These are phyloP conservation scores for Virgularia gustaviana DNA, from an alignment of 92 coral and sea anemone species.

Conservation along the genomic window DNA sequence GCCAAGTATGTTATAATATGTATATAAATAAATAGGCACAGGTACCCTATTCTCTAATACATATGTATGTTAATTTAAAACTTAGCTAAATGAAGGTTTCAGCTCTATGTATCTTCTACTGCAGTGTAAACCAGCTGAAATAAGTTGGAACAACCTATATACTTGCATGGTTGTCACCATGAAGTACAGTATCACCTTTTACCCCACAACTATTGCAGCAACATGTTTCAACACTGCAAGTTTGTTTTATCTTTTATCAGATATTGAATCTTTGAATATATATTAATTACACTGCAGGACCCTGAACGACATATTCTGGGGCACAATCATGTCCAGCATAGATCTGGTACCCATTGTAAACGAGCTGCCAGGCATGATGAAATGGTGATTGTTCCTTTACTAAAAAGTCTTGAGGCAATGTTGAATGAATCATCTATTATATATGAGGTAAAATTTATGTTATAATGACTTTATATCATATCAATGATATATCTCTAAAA, in stretches of 20 bases:
- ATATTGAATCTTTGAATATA: background rate
- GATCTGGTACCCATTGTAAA: slow-evolving; percentile 36
- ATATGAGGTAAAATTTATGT: slow-evolving; percentile 27
- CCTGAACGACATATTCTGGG: slow-evolving; percentile 43
- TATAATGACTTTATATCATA: slow-evolving; percentile 7
- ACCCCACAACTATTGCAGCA: background rate
- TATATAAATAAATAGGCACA: too few relatives aligned
- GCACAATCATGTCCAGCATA: slow-evolving; percentile 33
- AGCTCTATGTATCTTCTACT: too few relatives aligned
- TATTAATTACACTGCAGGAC: slow-evolving; percentile 19
- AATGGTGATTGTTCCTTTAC: slow-evolving; percentile 37
- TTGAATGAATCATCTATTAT: slow-evolving; percentile 39
- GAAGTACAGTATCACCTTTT: too few relatives aligned
- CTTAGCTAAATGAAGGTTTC: too few relatives aligned
- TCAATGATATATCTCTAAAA: too few relatives aligned
- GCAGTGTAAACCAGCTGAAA: too few relatives aligned
- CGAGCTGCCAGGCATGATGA: slow-evolving; percentile 33
- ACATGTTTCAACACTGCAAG: background rate
- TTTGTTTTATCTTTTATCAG: background rate
- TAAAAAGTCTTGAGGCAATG: slow-evolving; percentile 44
- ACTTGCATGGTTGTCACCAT: too few relatives aligned
- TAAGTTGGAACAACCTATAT: too few relatives aligned
- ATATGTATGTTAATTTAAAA: too few relatives aligned
- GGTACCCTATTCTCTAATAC: too few relatives aligned
- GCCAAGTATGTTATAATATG: background rate